These are phyloP conservation scores for Phylloscopus whistleri DNA, from an alignment of 2,113 vertebrate species.

Conservation along the genomic window DNA sequence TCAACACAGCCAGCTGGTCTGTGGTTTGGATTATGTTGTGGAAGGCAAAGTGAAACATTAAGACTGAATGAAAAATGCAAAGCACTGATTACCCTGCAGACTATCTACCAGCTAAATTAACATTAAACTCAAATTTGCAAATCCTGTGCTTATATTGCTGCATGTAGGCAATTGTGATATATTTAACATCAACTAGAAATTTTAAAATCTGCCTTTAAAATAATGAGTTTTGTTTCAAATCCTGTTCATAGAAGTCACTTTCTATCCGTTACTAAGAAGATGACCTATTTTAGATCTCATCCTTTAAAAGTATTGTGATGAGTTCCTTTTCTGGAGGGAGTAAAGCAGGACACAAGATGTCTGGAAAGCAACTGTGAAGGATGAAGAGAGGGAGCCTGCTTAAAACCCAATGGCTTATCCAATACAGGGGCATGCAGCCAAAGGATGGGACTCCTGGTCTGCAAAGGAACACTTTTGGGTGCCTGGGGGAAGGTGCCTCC, in stretches of 20 bases:
- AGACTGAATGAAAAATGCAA: slow-evolving; percentile 49
- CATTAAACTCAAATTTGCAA: slow-evolving; percentile 16
- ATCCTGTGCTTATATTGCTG: neutral
- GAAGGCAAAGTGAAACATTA: slow-evolving; percentile 33
- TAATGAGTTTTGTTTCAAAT: slow-evolving; percentile 3
- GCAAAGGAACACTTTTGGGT: neutral
- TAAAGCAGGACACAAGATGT: neutral
- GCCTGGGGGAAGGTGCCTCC: neutral
- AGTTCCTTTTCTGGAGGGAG: neutral
- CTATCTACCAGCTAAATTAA: slow-evolving; percentile 4
- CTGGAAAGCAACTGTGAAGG: neutral
- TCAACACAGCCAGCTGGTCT: slow-evolving; percentile 52
- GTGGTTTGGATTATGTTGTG: slow-evolving; percentile 12
- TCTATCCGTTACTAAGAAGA: neutral
- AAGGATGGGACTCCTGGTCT: neutral
- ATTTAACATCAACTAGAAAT: slow-evolving; percentile 6
- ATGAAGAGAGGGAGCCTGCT: neutral
- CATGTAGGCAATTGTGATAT: neutral
- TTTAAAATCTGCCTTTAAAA: neutral
- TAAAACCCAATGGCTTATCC: neutral
- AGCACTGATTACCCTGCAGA: neutral
- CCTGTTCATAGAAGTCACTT: neutral
- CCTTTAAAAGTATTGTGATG: neutral
- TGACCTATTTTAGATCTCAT: slow-evolving; percentile 13
- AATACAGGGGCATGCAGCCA: neutral